Percentiles rank a stretch among this genome's conserved stretches.
Evolutionary conservation across 2,888 invertebrate species (phyloP).

Genomic region (Priocnemis perturbator): DNA sequence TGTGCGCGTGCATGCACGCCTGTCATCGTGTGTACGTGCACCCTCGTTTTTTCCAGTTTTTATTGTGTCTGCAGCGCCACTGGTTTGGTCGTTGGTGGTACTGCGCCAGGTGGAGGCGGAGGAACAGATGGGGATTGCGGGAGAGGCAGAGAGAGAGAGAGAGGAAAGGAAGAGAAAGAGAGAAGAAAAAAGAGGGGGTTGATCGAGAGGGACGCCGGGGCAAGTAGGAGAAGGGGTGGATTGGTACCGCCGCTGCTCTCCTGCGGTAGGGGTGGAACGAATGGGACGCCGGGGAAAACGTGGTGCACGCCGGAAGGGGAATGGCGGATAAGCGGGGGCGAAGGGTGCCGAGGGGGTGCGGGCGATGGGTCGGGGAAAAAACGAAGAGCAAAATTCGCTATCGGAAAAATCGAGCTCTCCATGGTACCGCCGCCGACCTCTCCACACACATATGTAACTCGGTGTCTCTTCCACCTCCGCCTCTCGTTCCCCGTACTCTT

Average conservation of each 20-base stretch:
- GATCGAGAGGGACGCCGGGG: constrained; percentile 32
- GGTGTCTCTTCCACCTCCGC: constrained; percentile 12
- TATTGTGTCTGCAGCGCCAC: constrained; percentile 69
- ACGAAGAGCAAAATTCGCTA: constrained; percentile 68
- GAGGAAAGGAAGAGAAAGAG: constrained; percentile 40
- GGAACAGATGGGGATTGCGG: constrained; percentile 52
- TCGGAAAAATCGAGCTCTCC: constrained; percentile 71
- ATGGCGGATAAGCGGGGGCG: constrained; percentile 27
- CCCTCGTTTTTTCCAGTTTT: constrained; percentile 52
- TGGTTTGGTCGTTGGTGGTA: constrained; percentile 63
- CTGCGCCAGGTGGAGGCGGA: constrained; percentile 54
- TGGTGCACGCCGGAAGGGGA: constrained; percentile 46
- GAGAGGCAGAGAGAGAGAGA: constrained; percentile 39
- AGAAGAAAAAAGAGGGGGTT: constrained; percentile 38
- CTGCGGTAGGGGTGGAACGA: constrained; percentile 39
- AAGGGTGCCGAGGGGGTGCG: constrained; percentile 21
- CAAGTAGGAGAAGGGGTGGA: constrained; percentile 25
- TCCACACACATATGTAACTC: constrained; percentile 30
- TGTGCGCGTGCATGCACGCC: background rate
- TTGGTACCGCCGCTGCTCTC: background rate
- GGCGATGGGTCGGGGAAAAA: constrained; percentile 43
- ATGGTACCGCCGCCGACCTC: constrained; percentile 46
- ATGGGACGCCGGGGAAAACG: constrained; percentile 54
- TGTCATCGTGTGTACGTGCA: constrained; percentile 1
- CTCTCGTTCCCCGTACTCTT: background rate